phyloP scores from a whole-genome alignment of 2,888 invertebrate genomes.

The Argyresthia goedartella region DNA sequence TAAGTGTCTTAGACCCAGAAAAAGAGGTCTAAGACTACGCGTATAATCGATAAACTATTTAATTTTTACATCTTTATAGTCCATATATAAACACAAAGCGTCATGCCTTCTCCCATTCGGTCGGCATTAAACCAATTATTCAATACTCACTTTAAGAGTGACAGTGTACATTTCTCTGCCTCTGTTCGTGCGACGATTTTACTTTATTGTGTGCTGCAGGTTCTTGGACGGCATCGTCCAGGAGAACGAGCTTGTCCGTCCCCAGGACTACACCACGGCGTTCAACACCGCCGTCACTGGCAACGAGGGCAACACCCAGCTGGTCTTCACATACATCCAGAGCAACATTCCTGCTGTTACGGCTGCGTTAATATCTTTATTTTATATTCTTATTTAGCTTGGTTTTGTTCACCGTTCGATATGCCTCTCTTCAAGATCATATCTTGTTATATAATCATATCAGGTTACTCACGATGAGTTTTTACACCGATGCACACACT shows the following conservation, averaged over 20 bases:
- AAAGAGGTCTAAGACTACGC: too few species aligned
- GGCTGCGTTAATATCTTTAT: conserved; percentile 35
- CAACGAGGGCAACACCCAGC: conserved; percentile 67
- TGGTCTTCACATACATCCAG: conserved; percentile 64
- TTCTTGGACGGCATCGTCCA: conserved; percentile 35
- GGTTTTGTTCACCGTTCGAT: too few species aligned
- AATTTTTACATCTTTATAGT: too few species aligned
- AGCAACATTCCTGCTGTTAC: conserved; percentile 26
- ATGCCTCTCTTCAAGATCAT: too few species aligned
- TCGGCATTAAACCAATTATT: not conserved
- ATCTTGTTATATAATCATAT: too few species aligned
- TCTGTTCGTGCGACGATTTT: not conserved
- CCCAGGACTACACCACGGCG: conserved; percentile 54
- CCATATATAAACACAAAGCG: too few species aligned
- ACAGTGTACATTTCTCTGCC: not conserved
- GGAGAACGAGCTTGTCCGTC: conserved; percentile 42
- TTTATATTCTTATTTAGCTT: too few species aligned
- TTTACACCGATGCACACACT: not conserved
- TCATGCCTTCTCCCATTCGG: too few species aligned
- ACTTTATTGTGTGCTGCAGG: conserved; percentile 19
- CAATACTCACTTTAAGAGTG: too few species aligned
- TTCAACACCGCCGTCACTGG: conserved; percentile 61
- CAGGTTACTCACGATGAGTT: too few species aligned
- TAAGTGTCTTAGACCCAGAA: too few species aligned
- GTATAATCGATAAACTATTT: too few species aligned